Base-by-base conservation (phyloP, 2,797 vertebrate genomes). In the Rhadinocentrus ornatus region DNA sequence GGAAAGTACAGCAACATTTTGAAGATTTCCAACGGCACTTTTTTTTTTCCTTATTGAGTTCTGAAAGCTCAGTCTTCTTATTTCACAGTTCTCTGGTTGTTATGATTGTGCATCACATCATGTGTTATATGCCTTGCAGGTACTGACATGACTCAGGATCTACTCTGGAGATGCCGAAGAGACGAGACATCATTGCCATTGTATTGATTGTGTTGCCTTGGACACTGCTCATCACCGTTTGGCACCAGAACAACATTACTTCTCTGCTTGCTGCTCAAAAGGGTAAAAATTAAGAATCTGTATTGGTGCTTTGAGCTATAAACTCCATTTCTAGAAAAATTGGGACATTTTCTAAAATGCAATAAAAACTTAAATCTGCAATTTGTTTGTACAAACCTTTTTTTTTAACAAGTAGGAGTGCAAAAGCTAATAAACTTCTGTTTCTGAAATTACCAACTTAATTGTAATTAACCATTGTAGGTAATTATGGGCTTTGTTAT, bases 191-290 rank as follows among this genome's bases (percentile, higher is more conserved):
- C 75, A 92, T 97, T 74, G 94, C 95, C 75, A 93, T 96, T 35
- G 86, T 97, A 86, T 93, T 97, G 91, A 97, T 97, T 20, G 95
- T 94, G 84, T 92, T 97, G 88, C 96, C 96, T 57, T 97, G 96
- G 96, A 96, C 93, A 62, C 93, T 97, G 77, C 95, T 97, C 77
- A 92, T 97, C 82, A 96, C 94, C 26, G 92, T 96, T 87, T 97
- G 96, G 96, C 95, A 96, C 73, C 95, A 96, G 79, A 94, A 91
- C 74, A 88, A 93, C 61, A 86, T 93, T 64, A 91, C 93, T 72
- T 94, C 94, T 65, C 93, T 95, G 86, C 92, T 95, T 69, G 84
- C 92, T 24, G 56, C 94, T 66, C 87, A 52, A 56, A 93, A 84
- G 48, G 90, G 93, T 92, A 87, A 80, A 71, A 5, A 27, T 52